phyloP scores from a whole-genome alignment of 1,140 invertebrate genomes.

The Saccostrea cuccullata region DNA sequence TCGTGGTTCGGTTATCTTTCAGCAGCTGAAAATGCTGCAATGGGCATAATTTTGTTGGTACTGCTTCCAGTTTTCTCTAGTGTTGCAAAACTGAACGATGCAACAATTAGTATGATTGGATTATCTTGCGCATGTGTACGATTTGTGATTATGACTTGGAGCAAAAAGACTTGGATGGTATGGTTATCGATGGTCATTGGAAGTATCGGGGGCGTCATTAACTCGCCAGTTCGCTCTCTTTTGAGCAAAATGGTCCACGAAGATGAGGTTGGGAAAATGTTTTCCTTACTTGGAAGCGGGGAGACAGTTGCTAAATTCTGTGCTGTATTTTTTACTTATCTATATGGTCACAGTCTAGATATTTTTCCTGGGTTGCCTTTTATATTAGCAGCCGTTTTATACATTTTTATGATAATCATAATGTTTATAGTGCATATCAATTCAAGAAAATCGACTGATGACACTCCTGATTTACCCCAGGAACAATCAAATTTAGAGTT shows the following conservation, averaged over 20 bases:
- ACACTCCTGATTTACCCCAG: neutral
- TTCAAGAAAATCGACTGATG: neutral
- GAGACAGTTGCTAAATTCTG: conserved; percentile 67
- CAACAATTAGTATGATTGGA: conserved; percentile 62
- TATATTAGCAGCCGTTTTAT: conserved; percentile 60
- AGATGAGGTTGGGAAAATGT: conserved; percentile 66
- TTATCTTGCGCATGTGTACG: conserved; percentile 61
- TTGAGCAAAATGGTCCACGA: conserved; percentile 66
- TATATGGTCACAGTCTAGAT: conserved; percentile 63
- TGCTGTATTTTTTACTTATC: conserved; percentile 61
- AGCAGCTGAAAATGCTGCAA: conserved; percentile 69
- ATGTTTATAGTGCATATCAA: conserved; percentile 48
- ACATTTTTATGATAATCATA: conserved; percentile 53
- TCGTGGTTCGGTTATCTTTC: conserved; percentile 73
- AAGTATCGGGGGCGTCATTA: conserved; percentile 60
- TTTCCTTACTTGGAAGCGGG: conserved; percentile 60
- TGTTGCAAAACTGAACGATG: conserved; percentile 59
- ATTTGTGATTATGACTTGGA: conserved; percentile 60
- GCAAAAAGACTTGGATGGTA: conserved; percentile 64
- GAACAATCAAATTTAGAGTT: neutral
- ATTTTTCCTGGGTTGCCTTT: conserved; percentile 66
- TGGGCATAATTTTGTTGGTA: conserved; percentile 67
- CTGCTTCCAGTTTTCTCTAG: conserved; percentile 66
- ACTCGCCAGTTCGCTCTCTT: conserved; percentile 64
- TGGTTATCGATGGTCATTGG: conserved; percentile 61